Base-by-base conservation (phyloP, 2,113 vertebrate species). In the Solenodon paradoxus region DNA sequence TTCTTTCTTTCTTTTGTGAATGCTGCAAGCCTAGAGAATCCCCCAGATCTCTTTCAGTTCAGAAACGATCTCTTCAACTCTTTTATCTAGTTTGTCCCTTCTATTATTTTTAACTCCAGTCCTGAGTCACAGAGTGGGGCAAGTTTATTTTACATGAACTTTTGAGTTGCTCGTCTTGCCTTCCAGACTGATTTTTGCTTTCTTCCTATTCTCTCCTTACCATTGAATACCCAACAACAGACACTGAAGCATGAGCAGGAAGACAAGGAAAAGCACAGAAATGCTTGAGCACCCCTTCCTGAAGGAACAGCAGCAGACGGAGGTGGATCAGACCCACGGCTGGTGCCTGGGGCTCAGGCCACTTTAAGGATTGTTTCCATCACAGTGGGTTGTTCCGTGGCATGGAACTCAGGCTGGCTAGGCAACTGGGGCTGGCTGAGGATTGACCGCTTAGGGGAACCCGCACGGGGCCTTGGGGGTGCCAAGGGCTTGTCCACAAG, bases 401-500 rank as follows among this genome's bases (percentile, higher is more conserved):
- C 51, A 16, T 45, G 71, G 82, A 28, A 47, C 59, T 55, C 88
- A 92, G 81, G 84, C 84, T 80, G 88, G 69, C 79, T 86, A 79
- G 77, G 90, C 94, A 51, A 20, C 80, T 61, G 74, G 63, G 95
- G 57, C 90, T 95, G 87, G 69, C 87, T 94, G 90, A 88, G 59
- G 80, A 96, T 3, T 78, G 92, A 72, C 79, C 78, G 63, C 57
- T 47, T 45, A 72, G 87, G 86, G 95, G 95, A 95, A 97, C 97
- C 97, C 87, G 97, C 95, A 94, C 7, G 35, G 96, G 53, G 84
- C 94, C 96, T 96, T 94, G 94, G 51, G 0, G 78, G 88, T 97
- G 94, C 98, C 97, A 97, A 97, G 97, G 97, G 96, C 97, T 98
- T 97, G 90, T 97, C 98, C 68, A 74, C 94, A 96, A 95, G 87